Conservation (phyloP, 2,888 invertebrate species). For the Nymphalis urticae region DNA sequence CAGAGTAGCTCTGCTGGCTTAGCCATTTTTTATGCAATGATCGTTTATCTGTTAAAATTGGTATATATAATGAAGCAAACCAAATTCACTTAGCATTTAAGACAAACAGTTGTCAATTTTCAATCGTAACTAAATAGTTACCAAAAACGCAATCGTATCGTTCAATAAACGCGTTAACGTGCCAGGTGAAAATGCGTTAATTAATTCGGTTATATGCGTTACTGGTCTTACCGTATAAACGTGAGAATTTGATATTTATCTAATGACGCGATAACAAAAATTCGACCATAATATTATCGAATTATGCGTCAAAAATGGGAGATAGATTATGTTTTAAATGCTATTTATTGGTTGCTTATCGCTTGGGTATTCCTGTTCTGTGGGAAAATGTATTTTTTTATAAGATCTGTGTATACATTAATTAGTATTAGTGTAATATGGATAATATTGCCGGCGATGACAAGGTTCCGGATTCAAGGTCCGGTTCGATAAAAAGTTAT, state of each 20-base stretch:
- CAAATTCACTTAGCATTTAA: too few relatives aligned
- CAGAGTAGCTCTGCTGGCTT: too few relatives aligned
- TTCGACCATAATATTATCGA: neutral
- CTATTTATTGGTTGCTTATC: neutral
- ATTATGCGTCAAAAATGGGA: conserved; percentile 1
- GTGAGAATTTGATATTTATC: conserved; percentile 10
- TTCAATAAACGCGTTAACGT: neutral
- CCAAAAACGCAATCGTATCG: neutral
- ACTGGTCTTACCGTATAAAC: conserved; percentile 4
- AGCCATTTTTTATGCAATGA: too few relatives aligned
- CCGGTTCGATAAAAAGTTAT: too few relatives aligned
- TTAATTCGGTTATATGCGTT: conserved; percentile 2
- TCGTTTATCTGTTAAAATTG: too few relatives aligned
- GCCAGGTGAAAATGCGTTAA: conserved; percentile 10
- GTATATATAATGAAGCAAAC: too few relatives aligned
- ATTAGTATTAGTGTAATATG: neutral
- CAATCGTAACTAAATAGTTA: neutral
- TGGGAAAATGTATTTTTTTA: conserved; percentile 5
- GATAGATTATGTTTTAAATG: neutral
- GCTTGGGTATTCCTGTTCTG: neutral
- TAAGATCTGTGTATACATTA: neutral
- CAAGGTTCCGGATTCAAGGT: too few relatives aligned
- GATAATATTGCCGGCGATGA: too few relatives aligned
- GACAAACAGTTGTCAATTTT: neutral
- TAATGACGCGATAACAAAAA: conserved; percentile 6